These are phyloP conservation scores for Endomychus coccineus DNA, from an alignment of 2,888 invertebrate species.

Conservation along the genomic window DNA sequence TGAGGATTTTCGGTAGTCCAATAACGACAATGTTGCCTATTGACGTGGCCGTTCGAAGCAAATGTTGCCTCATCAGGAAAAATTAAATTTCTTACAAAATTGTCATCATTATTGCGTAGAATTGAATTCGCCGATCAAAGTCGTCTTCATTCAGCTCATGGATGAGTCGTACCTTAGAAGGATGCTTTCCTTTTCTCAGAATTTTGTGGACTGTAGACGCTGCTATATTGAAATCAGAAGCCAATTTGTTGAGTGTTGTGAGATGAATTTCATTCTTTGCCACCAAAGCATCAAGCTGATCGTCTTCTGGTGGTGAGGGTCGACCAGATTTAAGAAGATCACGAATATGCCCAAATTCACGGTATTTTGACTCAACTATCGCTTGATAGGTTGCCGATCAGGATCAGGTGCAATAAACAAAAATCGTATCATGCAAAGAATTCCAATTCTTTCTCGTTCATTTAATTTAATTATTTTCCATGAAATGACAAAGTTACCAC, in stretches of 20 bases:
- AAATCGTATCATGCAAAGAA: not conserved
- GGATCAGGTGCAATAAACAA: not conserved
- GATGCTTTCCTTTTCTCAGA: not conserved
- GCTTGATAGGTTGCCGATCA: no score
- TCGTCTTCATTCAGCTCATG: not conserved
- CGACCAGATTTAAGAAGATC: not conserved
- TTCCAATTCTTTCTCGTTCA: not conserved
- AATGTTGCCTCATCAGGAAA: constrained; percentile 12
- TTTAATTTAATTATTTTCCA: not conserved
- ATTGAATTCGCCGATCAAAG: not conserved
- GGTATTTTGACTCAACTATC: no score
- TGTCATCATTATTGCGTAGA: not conserved
- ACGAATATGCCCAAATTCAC: no score
- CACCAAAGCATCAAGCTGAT: no score
- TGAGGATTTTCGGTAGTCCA: constrained; percentile 9
- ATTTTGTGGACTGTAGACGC: not conserved
- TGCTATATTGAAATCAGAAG: not conserved
- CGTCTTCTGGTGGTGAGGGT: not conserved
- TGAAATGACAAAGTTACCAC: no score
- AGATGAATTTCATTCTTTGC: no score
- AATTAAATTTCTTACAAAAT: not conserved
- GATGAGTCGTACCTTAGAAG: not conserved
- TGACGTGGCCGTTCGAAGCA: constrained; percentile 5
- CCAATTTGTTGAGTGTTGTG: not conserved
- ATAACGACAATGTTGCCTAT: constrained; percentile 7